Evolutionary conservation across 2,797 vertebrate genomes (phyloP), one percentile per base, ranked within the genome.

Genomic region (Enteromius anoplus): DNA sequence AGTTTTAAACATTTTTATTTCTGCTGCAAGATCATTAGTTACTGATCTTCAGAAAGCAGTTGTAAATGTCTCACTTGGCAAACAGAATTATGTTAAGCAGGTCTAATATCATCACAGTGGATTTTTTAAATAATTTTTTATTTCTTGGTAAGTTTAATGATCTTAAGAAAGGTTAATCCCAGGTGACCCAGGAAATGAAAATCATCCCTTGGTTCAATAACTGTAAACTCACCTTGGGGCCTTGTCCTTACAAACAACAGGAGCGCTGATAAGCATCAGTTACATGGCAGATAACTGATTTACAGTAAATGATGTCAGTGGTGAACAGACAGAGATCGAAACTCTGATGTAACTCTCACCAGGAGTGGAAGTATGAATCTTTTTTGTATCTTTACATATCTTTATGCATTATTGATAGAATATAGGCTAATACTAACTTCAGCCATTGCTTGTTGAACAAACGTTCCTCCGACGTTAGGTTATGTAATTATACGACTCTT

Each of bases 11-110:
- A 2, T 15, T 26, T 21, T 10, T 37, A 37, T 40, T 75, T 40
- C 32, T 75, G 32, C 10, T 55, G 72, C 1, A 17, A 40, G 53
- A 75, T 55, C 34, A 75, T 77, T 62, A 62, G 15, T 45, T 42
- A 76, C 53, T 76, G n/a, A 76, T 76, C 53, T 76, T 14, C 29
- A 47, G 51, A 73, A 37, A 51, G 45, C 70, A 21, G 17, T 19
- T 32, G 8, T 23, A 37, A 37, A 75, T n/a, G 19, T 58, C 8
- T 55, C 1, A 40, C 14, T 23, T 40, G 51, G 6, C 42, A 73
- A 34, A 60, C 37, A 3, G n/a, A 62, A 76, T 76, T 26, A 72
- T 29, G 23, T 15, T 4, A 75, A 75, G 34, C 72, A 55, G 21
- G 32, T 14, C 51, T 58, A 26, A 26, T 26, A n/a, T 42, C 10